Base-by-base conservation (phyloP, 2,888 invertebrate genomes). In the Antitype chi region DNA sequence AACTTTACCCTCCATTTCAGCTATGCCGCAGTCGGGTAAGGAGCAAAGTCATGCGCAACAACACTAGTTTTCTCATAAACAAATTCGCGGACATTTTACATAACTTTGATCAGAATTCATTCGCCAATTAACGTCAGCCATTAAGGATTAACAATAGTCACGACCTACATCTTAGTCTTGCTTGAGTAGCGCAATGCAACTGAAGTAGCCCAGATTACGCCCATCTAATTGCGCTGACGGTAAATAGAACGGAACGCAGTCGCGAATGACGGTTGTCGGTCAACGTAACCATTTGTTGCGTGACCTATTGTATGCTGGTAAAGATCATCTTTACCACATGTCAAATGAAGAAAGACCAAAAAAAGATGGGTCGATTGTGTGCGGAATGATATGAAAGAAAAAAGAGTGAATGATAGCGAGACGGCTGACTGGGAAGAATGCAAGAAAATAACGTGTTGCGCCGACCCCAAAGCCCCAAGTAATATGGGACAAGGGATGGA, bases 161-260 rank as follows among this genome's bases (percentile, higher is more conserved):
- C 57, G 70, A 63, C 59, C 78, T 13, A 82, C 11, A 55, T 82
- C 32, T 55, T 0, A 13, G 69, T 78, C n/a, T 55, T 72, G 83
- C 71, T 85, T 78, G 74, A 81, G 76, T 72, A 76, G 75, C 1
- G 59, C 38, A 60, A 32, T 83, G 76, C 84, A 80, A 85, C 66
- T 53, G 7, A 73, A 67, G 32, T 66, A 72, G 66, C 74, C 63
- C 70, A 73, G 64, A 75, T 80, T 80, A 66, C 86, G 17, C n/a
- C 68, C 67, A 66, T 76, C 72, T 47, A 74, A 80, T 85, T 84
- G 73, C 80, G 28, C 15, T n/a, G 49, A 0, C 13, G n/a, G 23
- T 72, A 59, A 86, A 66, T 80, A 75, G 85, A 85, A 73, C 75
- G 86, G 80, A 85, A 85, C 86, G 70, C 15, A 49, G 43, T 49